Evolutionary conservation across 1,140 invertebrate genomes (phyloP).

Genomic region (Eupristina koningsbergeri): DNA sequence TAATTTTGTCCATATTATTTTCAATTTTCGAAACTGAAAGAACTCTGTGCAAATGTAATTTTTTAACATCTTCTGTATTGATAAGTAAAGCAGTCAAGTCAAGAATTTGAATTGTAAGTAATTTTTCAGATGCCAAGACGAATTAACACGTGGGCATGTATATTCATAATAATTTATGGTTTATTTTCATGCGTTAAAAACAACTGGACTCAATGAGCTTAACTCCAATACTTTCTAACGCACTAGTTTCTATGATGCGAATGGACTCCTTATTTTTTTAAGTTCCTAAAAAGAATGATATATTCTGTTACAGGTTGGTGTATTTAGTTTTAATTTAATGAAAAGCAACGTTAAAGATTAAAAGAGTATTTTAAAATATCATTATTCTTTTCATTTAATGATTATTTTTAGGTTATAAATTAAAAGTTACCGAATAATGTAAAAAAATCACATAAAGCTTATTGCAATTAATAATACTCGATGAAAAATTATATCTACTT

Average conservation of each 20-base stretch:
- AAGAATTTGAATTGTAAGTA: not conserved
- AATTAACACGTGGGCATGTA: not conserved
- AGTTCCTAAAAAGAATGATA: not conserved
- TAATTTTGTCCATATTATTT: too few relatives aligned
- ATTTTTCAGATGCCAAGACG: not conserved
- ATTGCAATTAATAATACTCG: not conserved
- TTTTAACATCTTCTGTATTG: too few relatives aligned
- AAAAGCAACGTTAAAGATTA: not conserved
- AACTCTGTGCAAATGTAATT: too few relatives aligned
- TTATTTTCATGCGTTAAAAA: not conserved
- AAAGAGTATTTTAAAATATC: not conserved
- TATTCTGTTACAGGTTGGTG: not conserved
- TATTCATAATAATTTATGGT: constrained; percentile 2
- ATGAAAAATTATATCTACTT: too few relatives aligned
- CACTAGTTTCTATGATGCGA: not conserved
- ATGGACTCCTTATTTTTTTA: not conserved
- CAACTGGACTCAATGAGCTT: not conserved
- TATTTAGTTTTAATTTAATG: not conserved
- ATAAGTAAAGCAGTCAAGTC: too few relatives aligned
- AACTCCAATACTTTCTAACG: constrained; percentile 16
- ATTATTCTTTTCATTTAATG: too few relatives aligned
- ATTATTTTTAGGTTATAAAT: too few relatives aligned
- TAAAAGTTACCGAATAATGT: not conserved
- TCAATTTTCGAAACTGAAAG: too few relatives aligned
- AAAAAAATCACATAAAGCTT: not conserved